Base-by-base conservation (phyloP, 23 tunicate genomes). In the Halocynthia roretzi region DNA sequence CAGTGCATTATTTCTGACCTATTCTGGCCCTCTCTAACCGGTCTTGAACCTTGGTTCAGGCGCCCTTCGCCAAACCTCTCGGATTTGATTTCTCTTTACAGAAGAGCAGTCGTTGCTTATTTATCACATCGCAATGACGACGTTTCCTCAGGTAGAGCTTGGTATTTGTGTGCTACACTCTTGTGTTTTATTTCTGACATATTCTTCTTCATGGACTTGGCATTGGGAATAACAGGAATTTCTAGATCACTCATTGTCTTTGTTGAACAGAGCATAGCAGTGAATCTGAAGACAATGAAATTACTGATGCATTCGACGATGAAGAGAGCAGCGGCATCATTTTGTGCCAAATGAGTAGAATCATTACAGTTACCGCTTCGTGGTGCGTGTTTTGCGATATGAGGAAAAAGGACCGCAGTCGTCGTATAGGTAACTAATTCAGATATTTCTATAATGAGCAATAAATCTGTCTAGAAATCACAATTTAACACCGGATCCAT, bases 41-140 rank as follows among this genome's bases (percentile, higher is more conserved):
- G 78, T 14, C 56, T 74, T 5, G 78, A 74, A 53, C 78, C 78
- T 50, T 74, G 78, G 78, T 74, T 74, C 31, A 53, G 78, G 5
- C 63, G 78, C 15, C 63, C 78, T 17, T 74, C 78, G 5, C 49
- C 62, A 14, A 74, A 74, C 56, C 62, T 74, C 20, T 62, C 78
- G 19, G 78, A 74, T 54, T 54, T 74, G 63, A 62, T 56, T 18
- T 53, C 65, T 8, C 56, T 74, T 11, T 74, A 49, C 31, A 64
- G 55, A 53, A 56, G 56, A 54, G 56, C 78, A 8, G 78, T 53
- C 22, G 78, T 54, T 5, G 40, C 12, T n/a, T 67, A 67, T 20
- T 31, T 31, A 31, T 31, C 44, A 31, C 44, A 31, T 31, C 44
- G 44, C 44, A 31, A 31, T 31, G 44, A 31, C 44, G 44, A 31